Conservation (phyloP, 2,888 invertebrate species). For the Seira musarum region DNA sequence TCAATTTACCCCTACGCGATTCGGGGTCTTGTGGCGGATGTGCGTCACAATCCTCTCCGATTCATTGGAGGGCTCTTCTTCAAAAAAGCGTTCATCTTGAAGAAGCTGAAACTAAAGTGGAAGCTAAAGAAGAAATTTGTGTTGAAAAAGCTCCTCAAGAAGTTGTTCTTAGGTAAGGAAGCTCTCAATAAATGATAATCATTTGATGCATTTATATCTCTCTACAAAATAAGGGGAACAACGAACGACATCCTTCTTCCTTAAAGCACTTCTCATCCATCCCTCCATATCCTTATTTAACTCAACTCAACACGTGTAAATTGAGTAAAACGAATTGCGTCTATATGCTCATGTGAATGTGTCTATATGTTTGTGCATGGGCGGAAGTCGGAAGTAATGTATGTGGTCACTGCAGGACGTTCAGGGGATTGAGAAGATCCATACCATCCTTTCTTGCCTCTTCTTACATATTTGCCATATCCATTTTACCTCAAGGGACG, state of each 20-base stretch:
- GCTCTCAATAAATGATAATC: background rate
- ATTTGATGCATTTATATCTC: background rate
- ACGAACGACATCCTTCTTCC: no score
- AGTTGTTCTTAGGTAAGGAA: slow-evolving; percentile 42
- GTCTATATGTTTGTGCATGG: background rate
- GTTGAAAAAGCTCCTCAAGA: slow-evolving; percentile 61
- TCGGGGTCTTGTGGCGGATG: slow-evolving; percentile 67
- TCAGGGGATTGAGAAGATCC: no score
- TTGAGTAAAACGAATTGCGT: background rate
- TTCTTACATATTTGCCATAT: no score
- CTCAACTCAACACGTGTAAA: background rate
- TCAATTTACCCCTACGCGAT: slow-evolving; percentile 66
- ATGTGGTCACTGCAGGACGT: no score
- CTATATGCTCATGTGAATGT: slow-evolving; percentile 4
- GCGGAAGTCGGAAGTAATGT: slow-evolving; percentile 41
- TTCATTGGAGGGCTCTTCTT: slow-evolving; percentile 67
- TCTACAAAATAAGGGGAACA: background rate
- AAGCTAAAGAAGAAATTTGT: slow-evolving; percentile 65
- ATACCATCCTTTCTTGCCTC: no score
- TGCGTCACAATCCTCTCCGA: slow-evolving; percentile 59
- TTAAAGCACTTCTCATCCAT: no score
- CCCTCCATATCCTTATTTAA: no score
- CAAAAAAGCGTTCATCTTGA: slow-evolving; percentile 67
- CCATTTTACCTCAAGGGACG: no score
- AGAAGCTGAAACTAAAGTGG: slow-evolving; percentile 67